Evolutionary conservation across 2,113 vertebrate genomes (phyloP).

Genomic region (Oenanthe oenanthe): DNA sequence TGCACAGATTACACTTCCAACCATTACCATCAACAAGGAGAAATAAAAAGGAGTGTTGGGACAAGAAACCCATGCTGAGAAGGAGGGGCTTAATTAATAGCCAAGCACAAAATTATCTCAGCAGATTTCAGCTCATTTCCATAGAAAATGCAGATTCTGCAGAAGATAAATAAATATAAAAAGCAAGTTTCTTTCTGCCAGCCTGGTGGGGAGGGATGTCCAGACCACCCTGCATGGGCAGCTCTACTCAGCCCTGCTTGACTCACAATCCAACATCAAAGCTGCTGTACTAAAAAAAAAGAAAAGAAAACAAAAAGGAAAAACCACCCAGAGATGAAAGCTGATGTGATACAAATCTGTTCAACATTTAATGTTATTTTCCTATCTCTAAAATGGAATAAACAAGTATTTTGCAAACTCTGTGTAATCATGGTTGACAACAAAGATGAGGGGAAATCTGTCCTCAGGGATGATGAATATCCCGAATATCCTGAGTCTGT

Average conservation of each 20-base stretch:
- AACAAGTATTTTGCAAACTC: neutral
- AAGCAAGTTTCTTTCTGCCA: neutral
- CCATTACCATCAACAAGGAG: neutral
- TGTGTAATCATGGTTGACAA: neutral
- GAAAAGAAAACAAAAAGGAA: neutral
- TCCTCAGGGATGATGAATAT: neutral
- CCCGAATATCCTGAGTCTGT: too few relatives aligned
- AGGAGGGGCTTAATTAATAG: neutral
- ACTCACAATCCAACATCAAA: neutral
- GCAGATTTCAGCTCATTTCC: neutral
- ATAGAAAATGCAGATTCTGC: neutral
- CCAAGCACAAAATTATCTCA: neutral
- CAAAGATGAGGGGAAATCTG: neutral
- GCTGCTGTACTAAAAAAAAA: neutral
- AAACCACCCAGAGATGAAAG: slow-evolving; percentile 36
- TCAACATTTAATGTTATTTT: neutral
- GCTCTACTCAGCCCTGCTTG: neutral
- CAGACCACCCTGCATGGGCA: fast-evolving
- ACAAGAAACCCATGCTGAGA: neutral
- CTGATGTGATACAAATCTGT: fast-evolving
- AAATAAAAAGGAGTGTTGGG: neutral
- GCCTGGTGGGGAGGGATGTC: fast-evolving
- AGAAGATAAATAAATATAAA: neutral
- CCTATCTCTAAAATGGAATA: neutral
- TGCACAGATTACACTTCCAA: neutral